phyloP scores from a whole-genome alignment of 2,888 invertebrate species.

The Himalopsyche tibetana region DNA sequence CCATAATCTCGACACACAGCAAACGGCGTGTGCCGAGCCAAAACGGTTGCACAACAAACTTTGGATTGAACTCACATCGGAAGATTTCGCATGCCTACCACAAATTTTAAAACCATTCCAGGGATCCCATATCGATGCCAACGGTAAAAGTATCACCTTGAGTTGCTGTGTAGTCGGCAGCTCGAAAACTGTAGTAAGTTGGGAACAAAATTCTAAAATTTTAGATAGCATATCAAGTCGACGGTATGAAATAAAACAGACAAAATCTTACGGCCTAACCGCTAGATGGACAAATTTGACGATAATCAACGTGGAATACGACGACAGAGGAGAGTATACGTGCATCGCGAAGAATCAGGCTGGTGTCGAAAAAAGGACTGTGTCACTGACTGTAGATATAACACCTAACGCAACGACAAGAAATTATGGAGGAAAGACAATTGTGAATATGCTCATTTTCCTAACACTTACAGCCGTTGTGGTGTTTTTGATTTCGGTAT shows the following conservation, averaged over 20 bases:
- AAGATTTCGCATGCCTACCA: conserved; percentile 90
- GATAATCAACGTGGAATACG: conserved; percentile 78
- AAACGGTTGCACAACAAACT: conserved; percentile 80
- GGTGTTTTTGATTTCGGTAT: conserved; percentile 75
- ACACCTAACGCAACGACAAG: conserved; percentile 70
- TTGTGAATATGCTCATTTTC: conserved; percentile 77
- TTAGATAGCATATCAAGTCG: conserved; percentile 76
- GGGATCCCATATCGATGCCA: conserved; percentile 79
- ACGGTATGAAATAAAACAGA: conserved; percentile 75
- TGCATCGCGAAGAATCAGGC: conserved; percentile 90
- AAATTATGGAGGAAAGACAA: conserved; percentile 75
- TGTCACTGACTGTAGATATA: conserved; percentile 78
- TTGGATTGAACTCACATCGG: conserved; percentile 84
- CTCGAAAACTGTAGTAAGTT: conserved; percentile 85
- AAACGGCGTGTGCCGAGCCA: conserved; percentile 86
- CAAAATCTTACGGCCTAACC: conserved; percentile 70
- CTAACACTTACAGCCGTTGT: conserved; percentile 74
- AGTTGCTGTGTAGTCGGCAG: conserved; percentile 86
- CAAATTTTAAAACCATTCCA: conserved; percentile 82
- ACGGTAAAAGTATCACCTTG: conserved; percentile 82
- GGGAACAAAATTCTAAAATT: conserved; percentile 82
- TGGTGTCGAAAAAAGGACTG: conserved; percentile 86
- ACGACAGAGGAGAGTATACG: conserved; percentile 85
- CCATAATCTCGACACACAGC: conserved; percentile 84
- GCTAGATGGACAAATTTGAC: conserved; percentile 83